These are phyloP conservation scores for Todiramphus chloris DNA, from an alignment of 2,113 vertebrate species.

Conservation along the genomic window DNA sequence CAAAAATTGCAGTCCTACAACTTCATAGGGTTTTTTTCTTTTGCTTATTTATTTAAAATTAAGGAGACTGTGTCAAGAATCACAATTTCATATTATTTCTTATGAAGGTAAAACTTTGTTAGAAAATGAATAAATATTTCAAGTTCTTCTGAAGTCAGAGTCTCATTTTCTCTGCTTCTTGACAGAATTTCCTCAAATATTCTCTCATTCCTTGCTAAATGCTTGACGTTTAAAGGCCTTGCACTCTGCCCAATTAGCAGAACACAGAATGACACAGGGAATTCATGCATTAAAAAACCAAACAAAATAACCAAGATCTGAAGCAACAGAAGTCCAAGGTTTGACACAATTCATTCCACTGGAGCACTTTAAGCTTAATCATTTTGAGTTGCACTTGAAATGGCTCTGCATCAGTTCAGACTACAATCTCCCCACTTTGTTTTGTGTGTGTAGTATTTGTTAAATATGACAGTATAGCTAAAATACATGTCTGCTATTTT, in stretches of 20 bases:
- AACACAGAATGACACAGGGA: conserved; percentile 1
- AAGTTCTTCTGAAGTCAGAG: background rate
- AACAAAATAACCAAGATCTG: background rate
- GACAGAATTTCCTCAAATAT: background rate
- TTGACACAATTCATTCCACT: background rate
- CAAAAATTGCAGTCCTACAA: background rate
- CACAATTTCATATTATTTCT: background rate
- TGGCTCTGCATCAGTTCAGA: background rate
- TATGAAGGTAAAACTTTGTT: background rate
- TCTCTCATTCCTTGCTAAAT: conserved; percentile 19
- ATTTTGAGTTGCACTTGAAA: background rate
- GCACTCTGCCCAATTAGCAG: background rate
- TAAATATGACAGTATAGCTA: background rate
- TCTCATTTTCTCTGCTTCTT: background rate
- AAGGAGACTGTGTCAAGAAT: background rate
- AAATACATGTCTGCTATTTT: background rate
- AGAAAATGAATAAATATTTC: background rate
- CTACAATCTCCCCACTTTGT: background rate
- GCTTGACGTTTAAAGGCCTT: conserved; percentile 26
- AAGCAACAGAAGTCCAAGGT: background rate
- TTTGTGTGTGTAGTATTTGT: background rate
- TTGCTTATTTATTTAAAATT: background rate
- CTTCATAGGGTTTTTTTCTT: too few relatives aligned
- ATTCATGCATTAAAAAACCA: background rate
- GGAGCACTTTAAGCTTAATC: background rate